Evolutionary conservation across 2,888 invertebrate genomes (phyloP).

Genomic region (Torymus auratus): DNA sequence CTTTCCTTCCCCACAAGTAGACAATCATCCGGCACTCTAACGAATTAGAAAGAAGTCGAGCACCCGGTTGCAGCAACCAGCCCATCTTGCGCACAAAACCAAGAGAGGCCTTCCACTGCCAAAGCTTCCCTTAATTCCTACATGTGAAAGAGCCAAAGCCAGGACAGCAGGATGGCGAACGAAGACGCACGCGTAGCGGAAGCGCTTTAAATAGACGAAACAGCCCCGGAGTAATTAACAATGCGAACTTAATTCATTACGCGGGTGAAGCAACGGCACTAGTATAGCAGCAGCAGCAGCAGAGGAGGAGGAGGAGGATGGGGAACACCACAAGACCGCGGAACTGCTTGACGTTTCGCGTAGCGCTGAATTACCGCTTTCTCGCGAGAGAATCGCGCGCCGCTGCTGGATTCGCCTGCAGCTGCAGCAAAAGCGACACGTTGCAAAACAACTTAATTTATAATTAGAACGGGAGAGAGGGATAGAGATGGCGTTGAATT

Average conservation of each 20-base stretch:
- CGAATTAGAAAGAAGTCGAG: conserved; percentile 5
- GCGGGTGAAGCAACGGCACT: conserved; percentile 51
- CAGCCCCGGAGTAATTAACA: conserved; percentile 67
- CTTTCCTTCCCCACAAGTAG: background rate
- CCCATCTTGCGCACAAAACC: background rate
- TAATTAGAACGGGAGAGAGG: conserved; percentile 38
- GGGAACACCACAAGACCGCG: conserved; percentile 60
- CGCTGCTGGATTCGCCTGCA: conserved; percentile 4
- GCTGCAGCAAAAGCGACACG: conserved; percentile 49
- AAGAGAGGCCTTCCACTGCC: too few species aligned
- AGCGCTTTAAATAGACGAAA: conserved; percentile 60
- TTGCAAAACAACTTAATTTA: conserved; percentile 57
- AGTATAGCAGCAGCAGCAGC: too few species aligned
- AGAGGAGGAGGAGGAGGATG: conserved; percentile 38
- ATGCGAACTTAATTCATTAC: conserved; percentile 72
- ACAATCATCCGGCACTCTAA: background rate
- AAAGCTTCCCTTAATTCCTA: background rate
- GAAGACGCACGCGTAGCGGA: conserved; percentile 17
- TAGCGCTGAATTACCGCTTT: conserved; percentile 60
- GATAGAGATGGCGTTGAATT: too few species aligned
- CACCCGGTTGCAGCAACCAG: background rate
- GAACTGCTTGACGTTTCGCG: conserved; percentile 66
- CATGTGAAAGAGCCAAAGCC: background rate
- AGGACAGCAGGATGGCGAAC: conserved; percentile 3
- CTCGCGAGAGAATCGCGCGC: conserved; percentile 41